phyloP scores from a whole-genome alignment of 2,888 invertebrate genomes.

The Apamea anceps region DNA sequence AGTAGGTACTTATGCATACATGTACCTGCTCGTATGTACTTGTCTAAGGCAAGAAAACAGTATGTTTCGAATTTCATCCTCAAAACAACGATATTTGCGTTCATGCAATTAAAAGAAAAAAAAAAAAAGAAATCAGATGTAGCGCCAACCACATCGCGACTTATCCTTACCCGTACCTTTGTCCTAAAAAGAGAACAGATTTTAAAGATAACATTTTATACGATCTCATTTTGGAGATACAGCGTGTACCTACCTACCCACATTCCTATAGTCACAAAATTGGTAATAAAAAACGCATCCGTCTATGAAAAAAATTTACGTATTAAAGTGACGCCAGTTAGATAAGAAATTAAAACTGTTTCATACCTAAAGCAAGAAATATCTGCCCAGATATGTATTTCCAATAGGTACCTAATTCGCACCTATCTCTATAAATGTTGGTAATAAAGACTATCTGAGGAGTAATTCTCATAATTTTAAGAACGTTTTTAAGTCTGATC shows the following conservation, averaged over 20 bases:
- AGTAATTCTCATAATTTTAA: too few relatives aligned
- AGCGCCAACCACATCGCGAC: slow-evolving; percentile 27
- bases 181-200: slow-evolving; percentile 47
- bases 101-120: slow-evolving; percentile 2
- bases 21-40: background rate
- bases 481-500: too few relatives aligned
- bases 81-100: slow-evolving; percentile 3
- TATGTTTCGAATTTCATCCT: background rate
- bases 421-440: slow-evolving; percentile 20
- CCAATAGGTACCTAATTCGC: background rate
- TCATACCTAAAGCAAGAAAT: background rate
- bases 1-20: too few relatives aligned
- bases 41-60: background rate
- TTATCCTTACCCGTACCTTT: slow-evolving; percentile 40
- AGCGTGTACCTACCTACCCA: slow-evolving; percentile 27
- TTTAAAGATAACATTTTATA: slow-evolving; percentile 58
- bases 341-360: background rate
- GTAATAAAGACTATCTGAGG: slow-evolving; percentile 20
- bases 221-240: slow-evolving; percentile 42
- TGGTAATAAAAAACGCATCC: slow-evolving; percentile 20
- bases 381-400: background rate
- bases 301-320: slow-evolving; percentile 10
- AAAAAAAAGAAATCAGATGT: slow-evolving; percentile 25
- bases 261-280: slow-evolving; percentile 37
- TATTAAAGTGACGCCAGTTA: slow-evolving; percentile 13